phyloP scores from a whole-genome alignment of 1,140 invertebrate species.

The Anadara kagoshimensis region DNA sequence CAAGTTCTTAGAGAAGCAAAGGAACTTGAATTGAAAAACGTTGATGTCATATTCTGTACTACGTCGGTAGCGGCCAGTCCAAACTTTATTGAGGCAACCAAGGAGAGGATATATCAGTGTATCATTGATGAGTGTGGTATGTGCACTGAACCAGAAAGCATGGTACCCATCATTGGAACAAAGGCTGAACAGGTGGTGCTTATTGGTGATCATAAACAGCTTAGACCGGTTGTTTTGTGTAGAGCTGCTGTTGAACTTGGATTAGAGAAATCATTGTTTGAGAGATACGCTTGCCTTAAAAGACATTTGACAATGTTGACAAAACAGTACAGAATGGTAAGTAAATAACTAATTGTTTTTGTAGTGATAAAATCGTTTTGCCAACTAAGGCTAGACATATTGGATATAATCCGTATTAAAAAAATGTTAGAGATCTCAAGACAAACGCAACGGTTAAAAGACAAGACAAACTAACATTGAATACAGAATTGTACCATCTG shows the following conservation, averaged over 20 bases:
- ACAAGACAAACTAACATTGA: too few relatives aligned
- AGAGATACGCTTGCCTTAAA: constrained; percentile 12
- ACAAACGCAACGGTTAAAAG: too few relatives aligned
- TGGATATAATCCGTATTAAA: too few relatives aligned
- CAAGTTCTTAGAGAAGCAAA: constrained; percentile 31
- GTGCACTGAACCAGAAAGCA: constrained; percentile 62
- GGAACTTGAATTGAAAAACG: constrained; percentile 35
- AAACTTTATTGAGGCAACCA: constrained; percentile 19
- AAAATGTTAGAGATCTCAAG: too few relatives aligned
- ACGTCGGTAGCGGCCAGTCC: constrained; percentile 37
- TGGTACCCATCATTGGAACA: constrained; percentile 54
- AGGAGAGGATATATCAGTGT: constrained; percentile 29
- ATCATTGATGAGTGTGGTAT: constrained; percentile 66
- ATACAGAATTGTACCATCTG: too few relatives aligned
- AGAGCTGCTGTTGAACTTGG: constrained; percentile 53
- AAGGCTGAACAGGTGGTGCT: constrained; percentile 59
- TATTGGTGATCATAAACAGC: constrained; percentile 67
- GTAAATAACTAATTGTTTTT: too few relatives aligned
- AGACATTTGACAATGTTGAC: constrained; percentile 1
- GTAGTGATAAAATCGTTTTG: too few relatives aligned
- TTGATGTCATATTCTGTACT: constrained; percentile 53
- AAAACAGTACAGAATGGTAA: constrained; percentile 27
- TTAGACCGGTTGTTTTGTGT: constrained; percentile 61
- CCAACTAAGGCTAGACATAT: too few relatives aligned
- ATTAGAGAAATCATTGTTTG: constrained; percentile 61